A percentile compares a stretch with the other conserved stretches of the same genome.
Conservation (phyloP, 2,797 vertebrate genomes). For the Bradypus variegatus region DNA sequence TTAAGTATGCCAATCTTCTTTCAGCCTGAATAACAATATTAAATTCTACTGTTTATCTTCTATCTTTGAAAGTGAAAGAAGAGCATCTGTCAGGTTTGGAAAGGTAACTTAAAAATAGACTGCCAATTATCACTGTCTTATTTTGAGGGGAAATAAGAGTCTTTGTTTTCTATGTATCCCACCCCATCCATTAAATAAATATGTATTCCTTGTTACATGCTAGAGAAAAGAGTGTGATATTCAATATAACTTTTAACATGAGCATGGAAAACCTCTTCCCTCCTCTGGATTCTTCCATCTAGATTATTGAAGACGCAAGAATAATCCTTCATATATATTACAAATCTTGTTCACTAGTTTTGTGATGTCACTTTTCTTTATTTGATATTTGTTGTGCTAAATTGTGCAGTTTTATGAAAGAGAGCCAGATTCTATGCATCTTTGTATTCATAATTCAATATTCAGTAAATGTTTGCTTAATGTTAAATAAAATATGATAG, state of each 20-base stretch:
- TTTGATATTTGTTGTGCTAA: neutral
- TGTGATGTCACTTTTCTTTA: neutral
- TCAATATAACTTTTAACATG: neutral
- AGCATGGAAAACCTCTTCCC: neutral
- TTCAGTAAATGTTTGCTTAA: neutral
- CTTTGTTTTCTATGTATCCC: neutral
- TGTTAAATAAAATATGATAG: constrained; percentile 28
- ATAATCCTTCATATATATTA: neutral
- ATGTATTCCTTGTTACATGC: neutral
- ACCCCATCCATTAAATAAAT: neutral
- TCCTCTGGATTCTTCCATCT: neutral
- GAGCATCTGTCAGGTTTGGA: neutral
- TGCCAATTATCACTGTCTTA: neutral
- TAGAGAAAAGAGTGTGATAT: neutral
- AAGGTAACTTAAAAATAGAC: neutral
- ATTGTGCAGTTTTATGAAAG: neutral
- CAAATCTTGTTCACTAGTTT: neutral
- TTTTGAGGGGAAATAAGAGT: neutral
- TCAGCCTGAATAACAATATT: neutral
- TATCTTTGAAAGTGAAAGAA: neutral
- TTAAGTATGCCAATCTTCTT: neutral
- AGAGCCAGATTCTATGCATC: neutral
- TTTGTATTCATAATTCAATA: neutral
- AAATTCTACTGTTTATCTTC: neutral
- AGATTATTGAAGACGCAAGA: neutral